These are phyloP conservation scores for Athrips mouffetella DNA, from an alignment of 2,888 invertebrate genomes.

Conservation along the genomic window DNA sequence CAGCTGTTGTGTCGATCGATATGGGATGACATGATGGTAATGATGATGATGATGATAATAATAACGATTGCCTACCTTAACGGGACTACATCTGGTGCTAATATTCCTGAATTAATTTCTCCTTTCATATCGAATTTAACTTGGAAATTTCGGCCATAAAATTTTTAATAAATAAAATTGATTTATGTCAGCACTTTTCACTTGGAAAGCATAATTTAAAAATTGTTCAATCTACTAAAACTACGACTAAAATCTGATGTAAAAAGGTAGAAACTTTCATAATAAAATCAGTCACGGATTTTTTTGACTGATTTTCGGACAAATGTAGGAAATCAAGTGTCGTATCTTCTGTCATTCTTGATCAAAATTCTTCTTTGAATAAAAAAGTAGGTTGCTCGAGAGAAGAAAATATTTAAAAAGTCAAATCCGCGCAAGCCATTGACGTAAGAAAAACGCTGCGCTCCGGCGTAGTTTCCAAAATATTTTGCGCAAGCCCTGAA, in stretches of 20 bases:
- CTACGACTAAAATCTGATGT: not conserved
- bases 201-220: conserved; percentile 31
- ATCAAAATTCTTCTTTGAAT: no score
- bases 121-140: conserved; percentile 42
- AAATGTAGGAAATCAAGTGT: no score
- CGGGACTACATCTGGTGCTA: conserved; percentile 50
- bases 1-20: no score
- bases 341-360: no score
- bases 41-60: no score
- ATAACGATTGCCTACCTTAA: conserved; percentile 36
- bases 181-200: conserved; percentile 10
- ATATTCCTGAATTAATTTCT: conserved; percentile 46
- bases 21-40: no score
- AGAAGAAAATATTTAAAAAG: no score
- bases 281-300: not conserved
- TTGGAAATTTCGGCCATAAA: conserved; percentile 41
- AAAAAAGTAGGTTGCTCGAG: no score
- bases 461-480: no score
- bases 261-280: conserved; percentile 2
- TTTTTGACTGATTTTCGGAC: not conserved
- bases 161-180: not conserved
- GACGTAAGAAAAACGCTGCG: no score
- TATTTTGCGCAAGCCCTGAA: no score
- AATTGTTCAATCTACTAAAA: not conserved
- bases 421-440: no score